Percentiles rank a stretch among this genome's conserved stretches.
phyloP scores from a whole-genome alignment of 2,888 invertebrate genomes.

The Scaptomyza cyrtandrae region DNA sequence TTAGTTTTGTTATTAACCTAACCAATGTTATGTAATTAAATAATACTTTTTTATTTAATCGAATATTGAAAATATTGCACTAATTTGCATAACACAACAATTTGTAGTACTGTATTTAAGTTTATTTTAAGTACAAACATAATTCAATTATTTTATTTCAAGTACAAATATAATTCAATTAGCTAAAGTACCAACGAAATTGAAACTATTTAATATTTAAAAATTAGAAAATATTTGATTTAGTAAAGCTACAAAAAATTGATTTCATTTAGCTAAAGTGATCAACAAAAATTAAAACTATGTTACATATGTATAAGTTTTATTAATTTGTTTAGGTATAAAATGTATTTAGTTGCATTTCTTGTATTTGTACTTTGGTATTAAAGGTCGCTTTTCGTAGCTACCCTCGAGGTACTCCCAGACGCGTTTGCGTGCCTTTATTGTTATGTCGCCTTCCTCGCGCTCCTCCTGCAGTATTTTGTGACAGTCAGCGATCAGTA shows the following conservation, averaged over 20 bases:
- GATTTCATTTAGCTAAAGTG: slow-evolving; percentile 9
- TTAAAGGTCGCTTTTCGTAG: slow-evolving; percentile 48
- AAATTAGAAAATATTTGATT: neutral
- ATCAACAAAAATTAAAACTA: slow-evolving; percentile 3
- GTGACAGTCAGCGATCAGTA: slow-evolving; percentile 44
- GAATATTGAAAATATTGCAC: too few species aligned
- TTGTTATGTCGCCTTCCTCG: slow-evolving; percentile 35
- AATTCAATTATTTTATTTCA: neutral
- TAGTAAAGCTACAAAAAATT: neutral
- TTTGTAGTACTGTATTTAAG: neutral
- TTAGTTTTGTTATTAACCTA: neutral
- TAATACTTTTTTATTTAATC: too few species aligned
- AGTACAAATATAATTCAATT: slow-evolving; percentile 2
- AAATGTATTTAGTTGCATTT: slow-evolving; percentile 11
- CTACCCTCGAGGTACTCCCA: slow-evolving; percentile 48
- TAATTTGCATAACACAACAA: too few species aligned
- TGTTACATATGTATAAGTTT: neutral
- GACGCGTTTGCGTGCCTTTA: slow-evolving; percentile 48
- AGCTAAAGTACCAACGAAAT: neutral
- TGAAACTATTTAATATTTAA: slow-evolving; percentile 1
- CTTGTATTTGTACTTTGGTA: slow-evolving; percentile 52
- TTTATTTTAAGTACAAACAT: neutral
- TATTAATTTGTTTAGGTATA: too few species aligned
- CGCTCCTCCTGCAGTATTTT: slow-evolving; percentile 45
- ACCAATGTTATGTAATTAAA: too few species aligned